Conservation (phyloP, 2,797 vertebrate species). For the Lycodopsis pacificus region DNA sequence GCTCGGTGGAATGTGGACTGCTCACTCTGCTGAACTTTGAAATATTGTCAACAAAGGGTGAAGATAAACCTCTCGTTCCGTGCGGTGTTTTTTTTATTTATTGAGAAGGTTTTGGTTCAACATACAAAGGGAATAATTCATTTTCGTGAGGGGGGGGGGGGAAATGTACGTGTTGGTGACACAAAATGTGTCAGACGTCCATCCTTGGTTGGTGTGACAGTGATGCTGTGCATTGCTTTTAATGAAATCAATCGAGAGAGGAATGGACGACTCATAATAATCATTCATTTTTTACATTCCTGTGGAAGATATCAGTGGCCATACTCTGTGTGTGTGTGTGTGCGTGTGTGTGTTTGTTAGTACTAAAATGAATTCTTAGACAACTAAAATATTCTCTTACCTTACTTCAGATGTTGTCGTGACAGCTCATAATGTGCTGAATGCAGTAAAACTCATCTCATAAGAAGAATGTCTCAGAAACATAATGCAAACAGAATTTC, state of each 20-base stretch:
- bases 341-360: no score
- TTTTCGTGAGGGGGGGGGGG: background rate
- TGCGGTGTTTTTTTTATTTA: conserved; percentile 20
- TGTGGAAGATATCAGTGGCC: background rate
- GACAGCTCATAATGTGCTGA: background rate
- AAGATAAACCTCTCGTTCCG: background rate
- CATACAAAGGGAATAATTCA: background rate
- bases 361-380: background rate
- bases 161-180: background rate
- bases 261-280: background rate
- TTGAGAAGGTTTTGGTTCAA: conserved; percentile 1
- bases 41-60: conserved; percentile 11
- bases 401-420: background rate
- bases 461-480: background rate
- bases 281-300: conserved; percentile 23
- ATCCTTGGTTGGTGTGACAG: background rate
- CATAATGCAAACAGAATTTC: background rate
- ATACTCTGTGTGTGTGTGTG: no score
- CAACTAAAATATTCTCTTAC: background rate
- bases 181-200: background rate
- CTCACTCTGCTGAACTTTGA: conserved; percentile 17
- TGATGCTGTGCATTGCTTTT: conserved; percentile 36
- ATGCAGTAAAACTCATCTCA: background rate
- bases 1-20: conserved; percentile 33
- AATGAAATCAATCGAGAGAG: background rate